Conservation (phyloP, 2,888 invertebrate species). For the Octodonta nipae region DNA sequence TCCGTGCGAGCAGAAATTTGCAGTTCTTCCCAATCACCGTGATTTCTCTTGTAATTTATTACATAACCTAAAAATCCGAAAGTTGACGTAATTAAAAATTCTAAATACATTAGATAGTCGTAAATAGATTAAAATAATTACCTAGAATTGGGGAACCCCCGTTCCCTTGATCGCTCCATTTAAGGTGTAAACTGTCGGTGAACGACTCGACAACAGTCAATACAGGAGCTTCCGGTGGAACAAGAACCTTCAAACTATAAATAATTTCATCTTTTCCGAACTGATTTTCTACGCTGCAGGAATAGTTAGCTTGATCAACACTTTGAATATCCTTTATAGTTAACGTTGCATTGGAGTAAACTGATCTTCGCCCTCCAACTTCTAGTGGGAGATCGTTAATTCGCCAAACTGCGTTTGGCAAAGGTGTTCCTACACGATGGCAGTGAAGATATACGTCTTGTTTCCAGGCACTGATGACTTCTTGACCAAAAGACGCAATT, state of each 20-base stretch:
- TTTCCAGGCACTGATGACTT: constrained; percentile 74
- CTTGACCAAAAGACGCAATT: constrained; percentile 76
- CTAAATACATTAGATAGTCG: no score
- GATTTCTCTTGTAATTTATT: constrained; percentile 78
- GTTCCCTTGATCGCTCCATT: constrained; percentile 61
- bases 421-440: constrained; percentile 68
- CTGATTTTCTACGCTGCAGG: constrained; percentile 72
- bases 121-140: constrained; percentile 50
- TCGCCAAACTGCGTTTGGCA: constrained; percentile 65
- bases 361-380: constrained; percentile 52
- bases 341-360: constrained; percentile 58
- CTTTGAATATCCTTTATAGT: constrained; percentile 63
- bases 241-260: constrained; percentile 60
- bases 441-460: constrained; percentile 72
- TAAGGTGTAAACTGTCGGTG: constrained; percentile 67
- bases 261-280: constrained; percentile 73
- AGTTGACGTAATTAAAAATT: constrained; percentile 62
- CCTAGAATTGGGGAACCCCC: constrained; percentile 72
- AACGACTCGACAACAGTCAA: constrained; percentile 70
- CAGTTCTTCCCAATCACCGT: constrained; percentile 83
- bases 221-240: constrained; percentile 76
- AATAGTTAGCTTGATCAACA: constrained; percentile 79
- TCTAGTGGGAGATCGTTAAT: constrained; percentile 64
- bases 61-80: constrained; percentile 53
- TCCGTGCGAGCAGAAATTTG: constrained; percentile 72